These are phyloP conservation scores for Lasioglossum calceatum DNA, from an alignment of 2,888 invertebrate species.

Conservation along the genomic window DNA sequence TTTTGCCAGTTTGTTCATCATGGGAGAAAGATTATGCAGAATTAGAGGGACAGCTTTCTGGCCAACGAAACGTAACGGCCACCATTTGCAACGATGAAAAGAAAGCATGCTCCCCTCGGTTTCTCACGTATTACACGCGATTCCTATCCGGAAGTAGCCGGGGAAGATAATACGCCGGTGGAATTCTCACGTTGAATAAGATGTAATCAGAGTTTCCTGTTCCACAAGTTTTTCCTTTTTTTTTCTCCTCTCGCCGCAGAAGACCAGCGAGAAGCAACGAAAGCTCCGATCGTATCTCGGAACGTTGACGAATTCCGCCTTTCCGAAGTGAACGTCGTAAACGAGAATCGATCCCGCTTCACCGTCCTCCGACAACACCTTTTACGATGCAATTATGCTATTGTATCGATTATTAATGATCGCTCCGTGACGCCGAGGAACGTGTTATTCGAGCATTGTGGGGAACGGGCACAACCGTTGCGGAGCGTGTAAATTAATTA, in stretches of 20 bases:
- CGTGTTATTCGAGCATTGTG: neutral
- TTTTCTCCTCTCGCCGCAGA: neutral
- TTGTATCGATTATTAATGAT: constrained; percentile 14
- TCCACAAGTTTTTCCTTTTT: neutral
- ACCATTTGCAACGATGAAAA: constrained; percentile 15
- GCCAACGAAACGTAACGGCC: constrained; percentile 11
- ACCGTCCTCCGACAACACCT: constrained; percentile 10
- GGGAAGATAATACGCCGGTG: constrained; percentile 52
- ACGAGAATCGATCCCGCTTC: constrained; percentile 2
- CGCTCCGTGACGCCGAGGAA: neutral
- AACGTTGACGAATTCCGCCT: constrained; percentile 3
- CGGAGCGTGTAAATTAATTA: neutral
- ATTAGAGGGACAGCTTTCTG: neutral
- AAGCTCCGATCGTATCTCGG: neutral
- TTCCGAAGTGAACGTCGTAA: neutral
- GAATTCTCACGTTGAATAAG: constrained; percentile 60
- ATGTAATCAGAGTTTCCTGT: constrained; percentile 67
- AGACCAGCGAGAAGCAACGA: neutral
- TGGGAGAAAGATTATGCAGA: neutral
- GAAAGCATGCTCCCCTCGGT: constrained; percentile 9
- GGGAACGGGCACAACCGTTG: neutral
- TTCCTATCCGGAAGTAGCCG: constrained; percentile 60
- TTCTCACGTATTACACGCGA: constrained; percentile 50
- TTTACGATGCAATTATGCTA: constrained; percentile 17
- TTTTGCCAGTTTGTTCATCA: neutral